Conservation (phyloP, 92 coral and sea anemone genomes). For the Umimayanthus chanpuru region DNA sequence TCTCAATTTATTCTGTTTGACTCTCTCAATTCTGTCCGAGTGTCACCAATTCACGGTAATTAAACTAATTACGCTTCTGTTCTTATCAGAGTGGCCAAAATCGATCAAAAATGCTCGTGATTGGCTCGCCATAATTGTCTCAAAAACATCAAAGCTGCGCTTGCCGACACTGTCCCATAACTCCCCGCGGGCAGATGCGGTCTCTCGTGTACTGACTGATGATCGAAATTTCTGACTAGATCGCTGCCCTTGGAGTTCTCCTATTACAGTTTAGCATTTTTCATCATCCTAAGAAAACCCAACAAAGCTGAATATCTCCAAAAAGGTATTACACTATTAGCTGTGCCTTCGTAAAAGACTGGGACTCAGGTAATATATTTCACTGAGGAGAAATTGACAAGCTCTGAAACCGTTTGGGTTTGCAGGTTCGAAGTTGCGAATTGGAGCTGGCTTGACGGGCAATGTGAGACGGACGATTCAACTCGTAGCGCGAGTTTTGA, state of each 20-base stretch:
- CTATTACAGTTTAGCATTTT: slow-evolving; percentile 95
- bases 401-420: slow-evolving; percentile 43
- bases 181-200: slow-evolving; percentile 70
- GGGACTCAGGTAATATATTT: background rate
- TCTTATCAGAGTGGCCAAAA: slow-evolving; percentile 90
- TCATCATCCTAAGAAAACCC: slow-evolving; percentile 75
- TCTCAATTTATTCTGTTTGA: slow-evolving; percentile 80
- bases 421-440: slow-evolving; percentile 52
- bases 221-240: slow-evolving; percentile 57
- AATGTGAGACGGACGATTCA: slow-evolving; percentile 98
- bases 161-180: slow-evolving; percentile 74
- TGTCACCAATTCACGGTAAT: slow-evolving; percentile 98
- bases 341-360: slow-evolving; percentile 24
- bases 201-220: slow-evolving; percentile 79
- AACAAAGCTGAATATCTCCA: slow-evolving; percentile 79
- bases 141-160: slow-evolving; percentile 49
- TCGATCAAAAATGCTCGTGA: slow-evolving; percentile 60
- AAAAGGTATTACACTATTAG: slow-evolving; percentile 77
- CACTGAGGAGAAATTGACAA: slow-evolving; percentile 15
- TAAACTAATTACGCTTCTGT: slow-evolving; percentile 90
- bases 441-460: slow-evolving; percentile 62
- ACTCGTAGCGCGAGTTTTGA: slow-evolving; percentile 98
- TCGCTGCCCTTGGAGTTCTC: slow-evolving; percentile 89
- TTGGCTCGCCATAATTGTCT: slow-evolving; percentile 68
- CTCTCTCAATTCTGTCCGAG: slow-evolving; percentile 94